Percentiles rank a stretch among this genome's conserved stretches.
These are phyloP conservation scores for Scomber scombrus DNA, from an alignment of 2,113 vertebrate genomes.

Conservation along the genomic window DNA sequence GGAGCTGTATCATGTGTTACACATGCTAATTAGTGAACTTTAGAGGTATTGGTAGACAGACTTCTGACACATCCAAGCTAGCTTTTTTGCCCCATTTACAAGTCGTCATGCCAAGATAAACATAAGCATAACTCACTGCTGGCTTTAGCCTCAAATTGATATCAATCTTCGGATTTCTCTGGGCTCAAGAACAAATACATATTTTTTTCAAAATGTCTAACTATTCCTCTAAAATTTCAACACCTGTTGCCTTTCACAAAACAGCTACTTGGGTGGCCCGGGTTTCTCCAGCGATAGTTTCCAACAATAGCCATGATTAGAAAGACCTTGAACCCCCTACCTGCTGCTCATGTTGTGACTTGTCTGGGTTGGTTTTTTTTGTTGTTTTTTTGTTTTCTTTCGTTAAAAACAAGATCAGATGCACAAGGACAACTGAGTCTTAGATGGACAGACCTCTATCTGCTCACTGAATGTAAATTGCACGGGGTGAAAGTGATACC, in stretches of 20 bases:
- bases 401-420: conserved; percentile 3
- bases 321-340: conserved; percentile 12
- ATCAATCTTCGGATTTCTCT: no score
- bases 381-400: no score
- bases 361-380: background rate
- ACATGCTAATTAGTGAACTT: no score
- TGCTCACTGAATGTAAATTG: conserved; percentile 32
- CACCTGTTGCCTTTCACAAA: background rate
- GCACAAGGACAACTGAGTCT: conserved; percentile 33
- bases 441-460: background rate
- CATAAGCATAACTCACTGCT: no score
- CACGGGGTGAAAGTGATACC: background rate
- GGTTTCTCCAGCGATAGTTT: background rate
- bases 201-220: background rate
- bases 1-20: no score
- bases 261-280: background rate
- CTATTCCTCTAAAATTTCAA: background rate
- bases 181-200: background rate
- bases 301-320: background rate
- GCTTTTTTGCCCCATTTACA: no score
- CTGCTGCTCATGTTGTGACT: conserved; percentile 44
- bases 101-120: no score
- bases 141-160: no score
- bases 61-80: no score
- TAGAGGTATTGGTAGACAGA: no score